Conservation (phyloP, 2,113 vertebrate genomes). For the Epinephelus moara region DNA sequence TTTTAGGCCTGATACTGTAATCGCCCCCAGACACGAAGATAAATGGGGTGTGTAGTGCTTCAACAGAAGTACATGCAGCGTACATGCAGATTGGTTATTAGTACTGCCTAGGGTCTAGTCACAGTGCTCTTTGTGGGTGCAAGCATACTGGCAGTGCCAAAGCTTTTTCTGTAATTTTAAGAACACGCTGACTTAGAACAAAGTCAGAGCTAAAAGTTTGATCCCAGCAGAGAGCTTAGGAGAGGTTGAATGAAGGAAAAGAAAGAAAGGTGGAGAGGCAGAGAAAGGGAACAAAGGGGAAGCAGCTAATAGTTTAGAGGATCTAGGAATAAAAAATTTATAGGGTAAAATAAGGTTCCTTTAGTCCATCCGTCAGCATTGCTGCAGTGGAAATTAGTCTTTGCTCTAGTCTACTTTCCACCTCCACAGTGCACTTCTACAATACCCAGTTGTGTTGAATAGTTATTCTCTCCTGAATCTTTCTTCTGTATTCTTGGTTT, state of each 20-base stretch:
- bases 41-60: neutral
- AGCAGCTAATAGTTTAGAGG: slow-evolving; percentile 75
- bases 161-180: slow-evolving; percentile 38
- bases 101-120: slow-evolving; percentile 10
- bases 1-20: neutral
- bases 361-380: slow-evolving; percentile 72
- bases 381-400: slow-evolving; percentile 71
- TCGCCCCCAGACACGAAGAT: neutral
- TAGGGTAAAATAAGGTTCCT: slow-evolving; percentile 75
- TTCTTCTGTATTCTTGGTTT: slow-evolving; percentile 7
- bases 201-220: slow-evolving; percentile 57
- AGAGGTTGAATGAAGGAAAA: slow-evolving; percentile 59
- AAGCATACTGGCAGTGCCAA: neutral
- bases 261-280: slow-evolving; percentile 51
- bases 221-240: slow-evolving; percentile 60
- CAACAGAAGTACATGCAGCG: neutral
- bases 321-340: slow-evolving; percentile 76
- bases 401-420: slow-evolving; percentile 51
- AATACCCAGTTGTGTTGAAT: slow-evolving; percentile 19
- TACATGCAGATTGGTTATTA: neutral
- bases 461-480: slow-evolving; percentile 2
- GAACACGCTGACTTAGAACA: slow-evolving; percentile 56
- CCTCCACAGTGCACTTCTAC: slow-evolving; percentile 25
- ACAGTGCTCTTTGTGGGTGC: neutral
- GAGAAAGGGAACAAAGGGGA: slow-evolving; percentile 63